phyloP scores from a whole-genome alignment of 2,888 invertebrate genomes.

The Drosophila recens region DNA sequence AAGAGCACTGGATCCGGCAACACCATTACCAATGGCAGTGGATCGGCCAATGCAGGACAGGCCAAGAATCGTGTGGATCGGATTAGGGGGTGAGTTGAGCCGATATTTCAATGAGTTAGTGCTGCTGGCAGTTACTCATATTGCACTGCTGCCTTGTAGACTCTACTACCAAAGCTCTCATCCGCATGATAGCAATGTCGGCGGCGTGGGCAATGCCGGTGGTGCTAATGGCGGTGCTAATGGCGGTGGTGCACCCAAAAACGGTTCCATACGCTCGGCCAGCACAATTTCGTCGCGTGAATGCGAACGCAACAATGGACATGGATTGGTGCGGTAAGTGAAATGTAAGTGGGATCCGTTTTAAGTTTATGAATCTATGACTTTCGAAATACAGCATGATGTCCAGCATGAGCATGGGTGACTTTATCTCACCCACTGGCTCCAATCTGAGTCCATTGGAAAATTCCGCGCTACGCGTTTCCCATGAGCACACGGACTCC shows the following conservation, averaged over 20 bases:
- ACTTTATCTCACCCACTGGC: slow-evolving; percentile 85
- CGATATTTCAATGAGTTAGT: slow-evolving; percentile 1
- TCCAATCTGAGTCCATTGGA: slow-evolving; percentile 85
- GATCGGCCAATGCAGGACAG: slow-evolving; percentile 77
- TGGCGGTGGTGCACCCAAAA: slow-evolving; percentile 76
- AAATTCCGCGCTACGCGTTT: slow-evolving; percentile 86
- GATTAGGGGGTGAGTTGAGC: slow-evolving; percentile 84
- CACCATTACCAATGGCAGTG: slow-evolving; percentile 82
- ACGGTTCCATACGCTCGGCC: slow-evolving; percentile 88
- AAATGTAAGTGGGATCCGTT: too few species aligned
- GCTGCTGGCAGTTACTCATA: slow-evolving; percentile 43
- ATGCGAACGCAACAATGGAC: slow-evolving; percentile 86
- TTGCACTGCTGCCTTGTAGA: slow-evolving; percentile 62
- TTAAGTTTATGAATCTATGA: not conserved
- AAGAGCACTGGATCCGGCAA: slow-evolving; percentile 83
- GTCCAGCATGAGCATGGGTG: slow-evolving; percentile 86
- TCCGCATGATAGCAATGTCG: slow-evolving; percentile 82
- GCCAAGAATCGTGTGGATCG: slow-evolving; percentile 85
- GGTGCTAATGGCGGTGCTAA: slow-evolving; percentile 32
- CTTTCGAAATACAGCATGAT: slow-evolving; percentile 80
- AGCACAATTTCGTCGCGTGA: slow-evolving; percentile 87
- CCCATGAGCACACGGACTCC: slow-evolving; percentile 92
- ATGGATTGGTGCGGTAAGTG: slow-evolving; percentile 84
- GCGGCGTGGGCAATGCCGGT: slow-evolving; percentile 52
- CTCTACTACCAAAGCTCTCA: slow-evolving; percentile 85